A percentile compares a stretch with the other conserved stretches of the same genome.
Evolutionary conservation across 2,888 invertebrate species (phyloP).

Genomic region (Azorinus chamasolen): DNA sequence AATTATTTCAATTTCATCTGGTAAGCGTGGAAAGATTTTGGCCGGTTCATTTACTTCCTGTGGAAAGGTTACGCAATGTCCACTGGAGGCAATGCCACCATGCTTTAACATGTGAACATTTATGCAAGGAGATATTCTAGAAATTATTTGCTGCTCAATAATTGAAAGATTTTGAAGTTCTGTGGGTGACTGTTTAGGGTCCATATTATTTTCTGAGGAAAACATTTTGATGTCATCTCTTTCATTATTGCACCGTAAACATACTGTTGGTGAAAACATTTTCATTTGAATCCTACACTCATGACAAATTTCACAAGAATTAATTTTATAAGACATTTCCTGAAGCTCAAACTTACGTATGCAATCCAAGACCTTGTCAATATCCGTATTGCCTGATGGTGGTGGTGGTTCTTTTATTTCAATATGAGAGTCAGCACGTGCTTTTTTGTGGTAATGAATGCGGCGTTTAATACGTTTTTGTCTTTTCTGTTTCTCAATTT

Average conservation of each 20-base stretch:
- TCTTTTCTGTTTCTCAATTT: no score
- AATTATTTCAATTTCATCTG: conserved; percentile 46
- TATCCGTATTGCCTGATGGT: no score
- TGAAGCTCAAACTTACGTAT: conserved; percentile 31
- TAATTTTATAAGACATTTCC: conserved; percentile 41
- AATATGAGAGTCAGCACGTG: no score
- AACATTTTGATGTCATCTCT: conserved; percentile 51
- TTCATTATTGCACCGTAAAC: no score
- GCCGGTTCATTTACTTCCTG: conserved; percentile 26
- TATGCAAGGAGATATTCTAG: conserved; percentile 36
- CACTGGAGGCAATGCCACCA: conserved; percentile 41
- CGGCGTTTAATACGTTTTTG: no score
- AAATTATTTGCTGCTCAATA: conserved; percentile 56
- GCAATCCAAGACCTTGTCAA: conserved; percentile 27
- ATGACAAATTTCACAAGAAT: no score
- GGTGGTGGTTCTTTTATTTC: no score
- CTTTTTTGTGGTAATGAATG: no score
- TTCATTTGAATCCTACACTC: no score
- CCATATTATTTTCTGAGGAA: conserved; percentile 56
- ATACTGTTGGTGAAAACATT: no score
- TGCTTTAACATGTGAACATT: conserved; percentile 54
- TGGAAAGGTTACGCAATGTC: conserved; percentile 51
- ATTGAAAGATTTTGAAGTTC: conserved; percentile 21
- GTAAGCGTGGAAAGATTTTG: conserved; percentile 41
- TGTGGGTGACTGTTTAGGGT: conserved; percentile 26